A percentile compares a stretch with the other conserved stretches of the same genome.
Conservation (phyloP, 2,797 vertebrate genomes). For the Gobio occitaniae region DNA sequence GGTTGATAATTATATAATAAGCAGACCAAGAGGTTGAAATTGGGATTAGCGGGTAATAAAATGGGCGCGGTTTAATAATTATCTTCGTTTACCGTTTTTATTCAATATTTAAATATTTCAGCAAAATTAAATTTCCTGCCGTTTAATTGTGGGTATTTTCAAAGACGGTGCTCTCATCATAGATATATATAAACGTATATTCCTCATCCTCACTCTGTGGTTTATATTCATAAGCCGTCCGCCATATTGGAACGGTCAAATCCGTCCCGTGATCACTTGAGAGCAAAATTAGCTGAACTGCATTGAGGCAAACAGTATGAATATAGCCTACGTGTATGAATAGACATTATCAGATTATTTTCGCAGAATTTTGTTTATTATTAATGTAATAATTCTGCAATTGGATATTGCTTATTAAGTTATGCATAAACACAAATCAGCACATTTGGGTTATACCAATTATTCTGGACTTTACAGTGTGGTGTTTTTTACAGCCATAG, state of each 20-base stretch:
- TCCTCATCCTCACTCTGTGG: accelerated
- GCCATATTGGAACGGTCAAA: neutral
- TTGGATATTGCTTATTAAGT: neutral
- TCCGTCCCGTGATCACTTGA: neutral
- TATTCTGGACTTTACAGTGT: neutral
- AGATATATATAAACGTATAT: neutral
- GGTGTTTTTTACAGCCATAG: neutral
- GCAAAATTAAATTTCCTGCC: neutral
- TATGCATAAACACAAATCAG: neutral
- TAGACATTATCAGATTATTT: neutral
- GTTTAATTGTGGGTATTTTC: neutral
- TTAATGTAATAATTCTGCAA: neutral
- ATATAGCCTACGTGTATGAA: neutral
- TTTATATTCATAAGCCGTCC: neutral
- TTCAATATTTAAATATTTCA: neutral
- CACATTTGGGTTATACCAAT: neutral
- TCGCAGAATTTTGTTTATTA: neutral
- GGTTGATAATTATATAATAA: neutral
- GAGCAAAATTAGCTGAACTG: neutral
- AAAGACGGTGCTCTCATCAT: neutral
- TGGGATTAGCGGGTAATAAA: neutral
- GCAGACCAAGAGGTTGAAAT: neutral
- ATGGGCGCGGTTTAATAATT: neutral
- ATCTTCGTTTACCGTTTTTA: neutral
- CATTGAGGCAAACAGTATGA: neutral